Evolutionary conservation across 2,113 vertebrate species (phyloP), one percentile per base, ranked within the genome.

Genomic region (Hippocampus abdominalis): DNA sequence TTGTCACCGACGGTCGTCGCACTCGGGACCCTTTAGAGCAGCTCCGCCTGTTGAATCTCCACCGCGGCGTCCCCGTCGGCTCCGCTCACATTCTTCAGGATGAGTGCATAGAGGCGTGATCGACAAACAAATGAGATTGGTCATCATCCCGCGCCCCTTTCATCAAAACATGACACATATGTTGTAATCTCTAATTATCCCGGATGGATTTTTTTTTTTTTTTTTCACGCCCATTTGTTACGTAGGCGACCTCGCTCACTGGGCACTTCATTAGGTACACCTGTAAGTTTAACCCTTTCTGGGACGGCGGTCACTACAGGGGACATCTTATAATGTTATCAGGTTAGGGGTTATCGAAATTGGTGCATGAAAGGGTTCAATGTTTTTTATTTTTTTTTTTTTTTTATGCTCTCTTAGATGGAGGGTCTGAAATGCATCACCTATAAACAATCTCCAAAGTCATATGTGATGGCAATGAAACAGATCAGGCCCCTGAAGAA

Each of bases 181-280:
- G 71, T 71, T 76, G 75, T 87, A 89, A 87, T 87, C 84, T 79
- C 71, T 1, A 64, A 71, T 76, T 81, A 68, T 74, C 29, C n/a
- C 64, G n/a, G 73, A 48, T 21, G 65, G 25, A 4, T 59, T 16
- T 49, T 1, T 46, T 48, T 18, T 16, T 48, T 46, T 15, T 15
- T 16, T 48, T 48, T 12, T 23, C 15, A 7, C 57, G 7, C 59
- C 20, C 29, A 36, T 10, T 8, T 59, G n/a, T 36, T 32, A 18
- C 13, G 15, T 27, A 60, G 15, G 57, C 25, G 15, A 29, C 57
- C 12, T 32, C 12, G 2, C 27, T 18, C 49, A 9, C 20, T 16
- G 49, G 20, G 8, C 21, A 21, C 49, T 53, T 8, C 57, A 29
- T 29, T 16, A 32, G 57, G 15, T 60, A 60, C 57, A 60, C 27